Conservation (phyloP, 2,888 invertebrate species). For the Pantelozetes paolii region DNA sequence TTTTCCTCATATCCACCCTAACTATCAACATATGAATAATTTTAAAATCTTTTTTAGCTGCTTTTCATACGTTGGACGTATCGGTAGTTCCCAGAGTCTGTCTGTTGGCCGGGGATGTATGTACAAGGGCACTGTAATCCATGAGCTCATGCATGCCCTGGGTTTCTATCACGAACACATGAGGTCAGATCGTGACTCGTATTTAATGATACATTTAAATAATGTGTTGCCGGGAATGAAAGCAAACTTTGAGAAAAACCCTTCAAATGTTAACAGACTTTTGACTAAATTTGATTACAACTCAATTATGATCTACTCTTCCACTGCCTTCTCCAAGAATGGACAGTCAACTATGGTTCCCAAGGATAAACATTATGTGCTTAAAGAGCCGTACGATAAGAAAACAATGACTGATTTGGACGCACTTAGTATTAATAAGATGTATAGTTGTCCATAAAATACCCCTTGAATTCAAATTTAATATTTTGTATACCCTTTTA, state of each 20-base stretch:
- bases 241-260: conserved; percentile 5
- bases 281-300: conserved; percentile 44
- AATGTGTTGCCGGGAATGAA: conserved; percentile 49
- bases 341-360: conserved; percentile 42
- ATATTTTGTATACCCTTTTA: too few relatives aligned
- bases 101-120: conserved; percentile 44
- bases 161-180: conserved; percentile 53
- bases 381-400: conserved; percentile 45
- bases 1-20: not conserved
- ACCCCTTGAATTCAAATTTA: too few relatives aligned
- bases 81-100: conserved; percentile 44
- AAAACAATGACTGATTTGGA: conserved; percentile 43
- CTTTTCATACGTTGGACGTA: conserved; percentile 44
- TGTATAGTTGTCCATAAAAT: conserved; percentile 43
- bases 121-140: conserved; percentile 44
- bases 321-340: conserved; percentile 45
- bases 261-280: conserved; percentile 39
- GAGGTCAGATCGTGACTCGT: conserved; percentile 51
- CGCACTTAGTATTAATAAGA: conserved; percentile 42
- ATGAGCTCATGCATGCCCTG: conserved; percentile 45
- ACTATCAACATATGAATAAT: not conserved
- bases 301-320: conserved; percentile 47
- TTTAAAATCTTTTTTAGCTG: conserved; percentile 36
- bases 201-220: conserved; percentile 49
- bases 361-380: conserved; percentile 35